phyloP scores from a whole-genome alignment of 1,140 invertebrate genomes.

The Nasonia vitripennis region DNA sequence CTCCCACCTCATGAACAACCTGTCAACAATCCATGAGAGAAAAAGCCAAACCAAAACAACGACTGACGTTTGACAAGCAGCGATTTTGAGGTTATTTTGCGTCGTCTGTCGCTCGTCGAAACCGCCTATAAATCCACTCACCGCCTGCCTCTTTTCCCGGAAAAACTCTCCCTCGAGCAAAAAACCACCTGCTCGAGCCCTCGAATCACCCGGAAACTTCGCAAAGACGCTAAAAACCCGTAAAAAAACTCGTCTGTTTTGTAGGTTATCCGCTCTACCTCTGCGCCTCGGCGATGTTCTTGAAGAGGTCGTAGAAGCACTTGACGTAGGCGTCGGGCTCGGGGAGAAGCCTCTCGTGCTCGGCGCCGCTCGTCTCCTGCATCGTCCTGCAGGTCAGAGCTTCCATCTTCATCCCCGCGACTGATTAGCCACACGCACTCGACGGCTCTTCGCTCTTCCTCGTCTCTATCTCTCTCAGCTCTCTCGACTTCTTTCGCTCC shows the following conservation, averaged over 20 bases:
- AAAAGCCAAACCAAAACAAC: slow-evolving; percentile 35
- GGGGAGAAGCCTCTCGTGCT: slow-evolving; percentile 75
- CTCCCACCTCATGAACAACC: neutral
- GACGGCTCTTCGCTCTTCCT: neutral
- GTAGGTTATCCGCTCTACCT: slow-evolving; percentile 72
- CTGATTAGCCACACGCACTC: neutral
- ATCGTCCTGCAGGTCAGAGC: neutral
- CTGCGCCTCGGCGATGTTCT: slow-evolving; percentile 76
- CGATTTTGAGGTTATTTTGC: slow-evolving; percentile 41
- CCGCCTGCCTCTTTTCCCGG: neutral
- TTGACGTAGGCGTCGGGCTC: slow-evolving; percentile 77
- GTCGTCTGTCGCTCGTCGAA: slow-evolving; percentile 36
- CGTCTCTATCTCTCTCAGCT: neutral
- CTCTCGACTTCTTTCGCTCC: neutral
- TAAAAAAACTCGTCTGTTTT: slow-evolving; percentile 4
- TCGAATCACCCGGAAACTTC: neutral
- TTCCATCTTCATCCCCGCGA: neutral
- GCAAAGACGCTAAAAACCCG: neutral
- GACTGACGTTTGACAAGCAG: slow-evolving; percentile 23
- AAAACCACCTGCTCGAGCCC: neutral
- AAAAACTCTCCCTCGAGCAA: neutral
- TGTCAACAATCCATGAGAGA: slow-evolving; percentile 12
- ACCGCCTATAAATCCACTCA: neutral
- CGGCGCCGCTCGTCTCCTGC: neutral
- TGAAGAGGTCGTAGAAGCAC: slow-evolving; percentile 78